These are phyloP conservation scores for Euwallacea fornicatus DNA, from an alignment of 1,140 invertebrate species.

Conservation along the genomic window DNA sequence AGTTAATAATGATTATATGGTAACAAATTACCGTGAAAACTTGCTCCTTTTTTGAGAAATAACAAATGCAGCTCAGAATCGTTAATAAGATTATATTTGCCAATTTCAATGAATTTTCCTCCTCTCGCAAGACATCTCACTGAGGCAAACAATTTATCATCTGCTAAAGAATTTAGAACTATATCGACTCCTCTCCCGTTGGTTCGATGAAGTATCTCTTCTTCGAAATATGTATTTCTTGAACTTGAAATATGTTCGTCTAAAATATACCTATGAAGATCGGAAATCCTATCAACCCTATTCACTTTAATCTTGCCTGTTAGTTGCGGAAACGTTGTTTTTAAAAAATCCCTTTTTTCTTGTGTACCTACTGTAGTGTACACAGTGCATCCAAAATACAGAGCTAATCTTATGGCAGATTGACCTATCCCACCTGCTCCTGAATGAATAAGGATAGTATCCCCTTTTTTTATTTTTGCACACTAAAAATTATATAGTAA, in stretches of 20 bases:
- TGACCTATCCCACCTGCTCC: conserved; percentile 78
- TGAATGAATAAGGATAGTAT: conserved; percentile 70
- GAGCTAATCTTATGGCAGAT: conserved; percentile 73
- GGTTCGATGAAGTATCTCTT: conserved; percentile 64
- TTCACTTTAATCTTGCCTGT: conserved; percentile 20
- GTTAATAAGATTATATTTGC: conserved; percentile 72
- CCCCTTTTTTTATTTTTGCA: conserved; percentile 27
- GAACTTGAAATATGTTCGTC: conserved; percentile 70
- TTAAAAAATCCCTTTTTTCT: conserved; percentile 71
- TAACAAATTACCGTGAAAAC: conserved; percentile 83
- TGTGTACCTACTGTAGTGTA: conserved; percentile 71
- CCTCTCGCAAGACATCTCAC: conserved; percentile 72
- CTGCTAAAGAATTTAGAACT: conserved; percentile 76
- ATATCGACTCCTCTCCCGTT: conserved; percentile 72
- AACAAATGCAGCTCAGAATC: conserved; percentile 70
- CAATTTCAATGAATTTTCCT: conserved; percentile 78
- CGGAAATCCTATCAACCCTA: neutral
- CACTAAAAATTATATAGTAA: conserved; percentile 15
- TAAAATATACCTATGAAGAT: conserved; percentile 22
- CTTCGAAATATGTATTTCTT: conserved; percentile 70
- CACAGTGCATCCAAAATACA: conserved; percentile 66
- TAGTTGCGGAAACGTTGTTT: conserved; percentile 46
- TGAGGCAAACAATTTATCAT: conserved; percentile 76
- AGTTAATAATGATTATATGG: no score
- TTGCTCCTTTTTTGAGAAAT: conserved; percentile 79